Percentiles rank a stretch among this genome's conserved stretches.
Evolutionary conservation across 2,113 vertebrate genomes (phyloP).

Genomic region (Platanista minor): DNA sequence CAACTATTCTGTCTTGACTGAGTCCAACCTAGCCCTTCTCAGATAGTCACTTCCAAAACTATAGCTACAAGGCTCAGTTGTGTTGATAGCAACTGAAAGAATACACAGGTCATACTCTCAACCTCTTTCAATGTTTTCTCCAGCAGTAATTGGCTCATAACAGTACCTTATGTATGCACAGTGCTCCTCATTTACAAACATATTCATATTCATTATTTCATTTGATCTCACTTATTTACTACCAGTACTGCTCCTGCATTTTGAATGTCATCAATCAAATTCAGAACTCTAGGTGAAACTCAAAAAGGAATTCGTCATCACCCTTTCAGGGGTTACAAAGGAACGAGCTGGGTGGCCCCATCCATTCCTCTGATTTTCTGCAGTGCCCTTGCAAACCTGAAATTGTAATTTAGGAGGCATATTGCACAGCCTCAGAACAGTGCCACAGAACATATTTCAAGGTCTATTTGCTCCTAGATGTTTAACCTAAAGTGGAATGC

Average conservation of each 20-base stretch:
- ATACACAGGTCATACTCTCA: not conserved
- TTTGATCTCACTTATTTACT: not conserved
- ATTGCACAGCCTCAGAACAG: slow-evolving; percentile 13
- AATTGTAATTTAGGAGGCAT: slow-evolving; percentile 34
- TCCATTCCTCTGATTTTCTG: slow-evolving; percentile 26
- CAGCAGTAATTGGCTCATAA: not conserved
- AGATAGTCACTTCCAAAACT: not conserved
- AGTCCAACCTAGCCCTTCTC: not conserved
- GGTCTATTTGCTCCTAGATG: slow-evolving; percentile 35
- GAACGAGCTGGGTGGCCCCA: slow-evolving; percentile 17
- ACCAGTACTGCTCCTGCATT: not conserved
- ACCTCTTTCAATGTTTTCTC: not conserved
- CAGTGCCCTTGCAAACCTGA: slow-evolving; percentile 26
- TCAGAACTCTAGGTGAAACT: slow-evolving; percentile 1
- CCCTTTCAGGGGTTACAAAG: not conserved
- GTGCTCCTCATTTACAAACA: not conserved
- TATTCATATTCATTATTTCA: slow-evolving; percentile 5
- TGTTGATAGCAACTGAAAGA: not conserved
- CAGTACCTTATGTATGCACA: not conserved
- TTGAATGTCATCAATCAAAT: slow-evolving; percentile 17
- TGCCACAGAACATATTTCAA: slow-evolving; percentile 40
- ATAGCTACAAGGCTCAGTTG: not conserved
- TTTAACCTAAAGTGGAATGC: slow-evolving; percentile 15
- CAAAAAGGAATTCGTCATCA: not conserved
- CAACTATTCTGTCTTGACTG: not conserved